Evolutionary conservation across 64 coral and sea anemone species (phyloP), one percentile per base, ranked within the genome.

Genomic region (Exaiptasia diaphana): DNA sequence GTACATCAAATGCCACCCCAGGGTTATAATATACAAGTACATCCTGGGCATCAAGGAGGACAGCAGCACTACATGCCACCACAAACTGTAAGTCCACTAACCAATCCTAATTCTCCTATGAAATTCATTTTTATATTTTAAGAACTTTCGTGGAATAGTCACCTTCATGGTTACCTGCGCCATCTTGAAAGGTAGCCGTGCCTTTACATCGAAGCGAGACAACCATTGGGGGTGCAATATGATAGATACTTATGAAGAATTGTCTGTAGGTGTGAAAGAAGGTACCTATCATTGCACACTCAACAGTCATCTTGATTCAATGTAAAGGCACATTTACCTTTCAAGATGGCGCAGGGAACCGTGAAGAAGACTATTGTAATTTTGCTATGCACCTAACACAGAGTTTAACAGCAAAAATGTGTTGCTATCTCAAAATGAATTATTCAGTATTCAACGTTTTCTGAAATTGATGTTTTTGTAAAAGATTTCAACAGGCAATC

Each of bases 1-100:
- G 20, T 68, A 20, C 81, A 73, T 4, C 65, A 27, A 40, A 12
- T 71, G 43, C 4, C 53, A 13, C 80, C 22, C 28, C 81, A 83
- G 81, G 81, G 71, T 15, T 5, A 53, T n/a, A 56, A 25, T 33
- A 27, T 45, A 44, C 17, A 41, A 18, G 41, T 5, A 4, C 38
- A 73, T 44, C 9, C 67, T 39, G 39, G 73, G 58, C 20, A 22
- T 40, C 59, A 61, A 1, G 4, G 39, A 27, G 32, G 27, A 18
- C 54, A 54, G 15, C 15, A 10, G n/a, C 45, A 68, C 9, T 38
- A 42, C 18, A 24, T 38, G 3, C 21, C 26, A 28, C 46, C 41
- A 52, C 29, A 76, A 52, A 15, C 73, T 37, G 29, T 32, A 32
- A 31, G 49, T 44, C 43, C 14, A 50, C 48, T 77, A 20, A 17